Percentiles rank a stretch among this genome's conserved stretches.
These are phyloP conservation scores for Bucorvus abyssinicus DNA, from an alignment of 2,797 vertebrate genomes.

Conservation along the genomic window DNA sequence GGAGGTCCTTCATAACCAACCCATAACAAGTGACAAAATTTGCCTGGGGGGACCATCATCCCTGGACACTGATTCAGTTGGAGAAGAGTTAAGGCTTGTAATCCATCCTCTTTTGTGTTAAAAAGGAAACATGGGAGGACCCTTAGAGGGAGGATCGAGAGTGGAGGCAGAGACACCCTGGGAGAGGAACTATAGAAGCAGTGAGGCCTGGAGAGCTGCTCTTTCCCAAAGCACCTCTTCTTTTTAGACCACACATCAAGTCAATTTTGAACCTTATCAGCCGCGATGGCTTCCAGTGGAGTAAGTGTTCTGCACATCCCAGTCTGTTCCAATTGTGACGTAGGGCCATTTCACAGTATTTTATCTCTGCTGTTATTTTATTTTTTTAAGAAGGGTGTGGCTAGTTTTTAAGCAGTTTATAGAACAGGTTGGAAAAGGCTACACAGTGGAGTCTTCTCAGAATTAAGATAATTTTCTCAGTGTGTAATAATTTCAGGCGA, in stretches of 20 bases:
- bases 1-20: neutral
- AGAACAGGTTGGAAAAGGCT: neutral
- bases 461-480: slow-evolving; percentile 6
- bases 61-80: neutral
- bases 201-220: neutral
- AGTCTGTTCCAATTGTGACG: neutral
- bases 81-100: neutral
- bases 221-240: neutral
- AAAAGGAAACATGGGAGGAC: neutral
- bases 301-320: neutral
- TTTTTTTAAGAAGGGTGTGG: neutral
- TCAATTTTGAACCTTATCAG: neutral
- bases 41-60: neutral
- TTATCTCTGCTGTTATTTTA: neutral
- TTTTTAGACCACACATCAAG: neutral
- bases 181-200: neutral
- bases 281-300: neutral
- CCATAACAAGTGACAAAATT: neutral
- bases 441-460: neutral
- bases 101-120: neutral
- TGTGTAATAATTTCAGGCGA: neutral
- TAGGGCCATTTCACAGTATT: neutral
- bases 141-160: neutral
- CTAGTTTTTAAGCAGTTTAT: neutral
- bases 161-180: neutral